These are phyloP conservation scores for Andricus grossulariae DNA, from an alignment of 1,140 invertebrate species.

Conservation along the genomic window DNA sequence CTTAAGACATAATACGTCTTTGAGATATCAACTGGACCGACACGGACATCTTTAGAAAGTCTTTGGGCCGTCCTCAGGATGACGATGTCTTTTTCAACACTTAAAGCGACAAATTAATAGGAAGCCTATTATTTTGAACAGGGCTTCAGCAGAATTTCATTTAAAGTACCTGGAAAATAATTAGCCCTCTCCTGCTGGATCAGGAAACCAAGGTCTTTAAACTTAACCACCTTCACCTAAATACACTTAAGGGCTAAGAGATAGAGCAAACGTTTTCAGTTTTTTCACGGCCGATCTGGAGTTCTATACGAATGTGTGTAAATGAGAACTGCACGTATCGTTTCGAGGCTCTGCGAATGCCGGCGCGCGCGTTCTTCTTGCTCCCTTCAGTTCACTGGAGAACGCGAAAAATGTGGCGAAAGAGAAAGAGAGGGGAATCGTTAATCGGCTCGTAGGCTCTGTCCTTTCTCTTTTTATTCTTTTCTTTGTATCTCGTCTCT, in stretches of 20 bases:
- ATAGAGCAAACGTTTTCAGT: slow-evolving; percentile 18
- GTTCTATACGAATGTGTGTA: slow-evolving; percentile 40
- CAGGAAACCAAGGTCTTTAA: not conserved
- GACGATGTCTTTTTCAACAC: too few relatives aligned
- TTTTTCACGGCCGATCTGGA: not conserved
- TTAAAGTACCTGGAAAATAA: too few relatives aligned
- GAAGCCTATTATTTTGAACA: too few relatives aligned
- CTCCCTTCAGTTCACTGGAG: slow-evolving; percentile 57
- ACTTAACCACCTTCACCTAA: slow-evolving; percentile 21
- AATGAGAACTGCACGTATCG: slow-evolving; percentile 51
- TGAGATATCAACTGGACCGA: too few relatives aligned
- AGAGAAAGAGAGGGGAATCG: slow-evolving; percentile 56
- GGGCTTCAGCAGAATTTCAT: too few relatives aligned
- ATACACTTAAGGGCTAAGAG: slow-evolving; percentile 3
- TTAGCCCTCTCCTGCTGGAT: not conserved
- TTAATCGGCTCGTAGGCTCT: slow-evolving; percentile 48
- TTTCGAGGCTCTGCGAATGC: slow-evolving; percentile 53
- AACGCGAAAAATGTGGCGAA: slow-evolving; percentile 66
- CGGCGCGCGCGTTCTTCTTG: slow-evolving; percentile 61
- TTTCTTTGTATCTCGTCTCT: slow-evolving; percentile 39
- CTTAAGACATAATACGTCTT: too few relatives aligned
- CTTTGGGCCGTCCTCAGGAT: too few relatives aligned
- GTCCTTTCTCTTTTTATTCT: slow-evolving; percentile 43
- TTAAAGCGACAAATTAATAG: too few relatives aligned
- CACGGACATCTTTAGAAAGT: too few relatives aligned